Base-by-base conservation (phyloP, 2,797 vertebrate species). In the Labroides dimidiatus region DNA sequence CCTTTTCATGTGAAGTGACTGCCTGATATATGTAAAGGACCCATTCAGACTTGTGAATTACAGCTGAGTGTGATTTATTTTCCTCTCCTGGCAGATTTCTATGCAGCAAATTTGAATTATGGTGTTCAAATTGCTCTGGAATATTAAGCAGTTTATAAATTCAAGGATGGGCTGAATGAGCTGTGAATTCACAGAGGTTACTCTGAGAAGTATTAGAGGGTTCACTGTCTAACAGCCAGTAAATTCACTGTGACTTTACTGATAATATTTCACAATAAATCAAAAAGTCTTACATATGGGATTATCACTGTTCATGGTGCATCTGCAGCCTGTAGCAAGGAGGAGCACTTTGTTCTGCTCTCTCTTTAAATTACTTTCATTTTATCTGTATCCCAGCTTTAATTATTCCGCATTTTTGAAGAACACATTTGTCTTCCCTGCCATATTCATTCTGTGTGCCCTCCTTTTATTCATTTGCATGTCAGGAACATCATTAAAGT, bases 101-200 rank as follows among this genome's bases (percentile, higher is more conserved):
- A 75, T 72, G 80, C 74, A 87, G 79, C 69, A 85, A 79, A 77
- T 77, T 50, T 84, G 63, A 87, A 87, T 78, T 80, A 77, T 57
- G 73, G 75, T 60, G 45, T 64, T 68, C 19, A 77, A 81, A 77
- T 81, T 72, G 60, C 36, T n/a, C 47, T 50, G 47, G 55, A 72
- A 79, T 76, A 85, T 69, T 74, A 69, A 81, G 72, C 45, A 72
- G 67, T 85, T 77, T 82, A 56, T 82, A 66, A 74, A 73, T 75
- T 74, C 43, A 42, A 39, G 65, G 76, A 73, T 51, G 60, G 48
- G 19, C 45, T 37, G 62, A 64, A 76, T 43, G 65, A 78, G 64
- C 43, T 43, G 19, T 11, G 41, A 14, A 55, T 74, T n/a, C 62
- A 64, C 16, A 14, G 48, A 49, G 52, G 67, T 68, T 52, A 64